A percentile compares a stretch with the other conserved stretches of the same genome.
Evolutionary conservation across 2,888 invertebrate genomes (phyloP).

Genomic region (Tetragonula carbonaria): DNA sequence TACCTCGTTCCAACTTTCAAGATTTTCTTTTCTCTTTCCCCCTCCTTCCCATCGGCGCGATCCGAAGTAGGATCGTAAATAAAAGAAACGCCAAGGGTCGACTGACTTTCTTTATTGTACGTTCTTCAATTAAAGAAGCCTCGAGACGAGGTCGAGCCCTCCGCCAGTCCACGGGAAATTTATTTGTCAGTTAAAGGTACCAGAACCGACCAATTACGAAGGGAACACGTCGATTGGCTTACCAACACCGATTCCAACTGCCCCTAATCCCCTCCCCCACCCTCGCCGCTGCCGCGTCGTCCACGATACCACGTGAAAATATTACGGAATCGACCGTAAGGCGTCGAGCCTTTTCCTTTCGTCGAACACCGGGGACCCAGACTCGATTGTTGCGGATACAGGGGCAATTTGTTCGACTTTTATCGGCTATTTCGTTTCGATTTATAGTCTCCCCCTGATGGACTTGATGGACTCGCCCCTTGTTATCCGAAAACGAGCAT

Average conservation of each 20-base stretch:
- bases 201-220: constrained; percentile 65
- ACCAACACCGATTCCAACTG: constrained; percentile 5
- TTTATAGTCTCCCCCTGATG: not conserved
- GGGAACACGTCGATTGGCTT: constrained; percentile 59
- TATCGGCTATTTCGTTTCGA: constrained; percentile 14
- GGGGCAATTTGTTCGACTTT: constrained; percentile 6
- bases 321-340: constrained; percentile 11
- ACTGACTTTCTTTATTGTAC: constrained; percentile 55
- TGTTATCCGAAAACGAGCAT: not conserved
- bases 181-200: constrained; percentile 66
- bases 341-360: not conserved
- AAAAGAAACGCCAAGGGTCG: constrained; percentile 50
- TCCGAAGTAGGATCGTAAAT: constrained; percentile 39
- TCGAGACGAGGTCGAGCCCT: constrained; percentile 16
- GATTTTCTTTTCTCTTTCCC: not conserved
- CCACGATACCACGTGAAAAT: constrained; percentile 23
- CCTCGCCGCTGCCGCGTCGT: no score
- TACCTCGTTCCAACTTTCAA: constrained; percentile 43
- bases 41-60: not conserved
- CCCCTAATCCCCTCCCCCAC: not conserved
- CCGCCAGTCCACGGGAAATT: constrained; percentile 50
- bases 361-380: not conserved
- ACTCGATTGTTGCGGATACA: constrained; percentile 6
- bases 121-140: constrained; percentile 62
- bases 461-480: not conserved